Percentiles rank a stretch among this genome's conserved stretches.
phyloP scores from a whole-genome alignment of 2,113 vertebrate genomes.

The Eupsittula cactorum region DNA sequence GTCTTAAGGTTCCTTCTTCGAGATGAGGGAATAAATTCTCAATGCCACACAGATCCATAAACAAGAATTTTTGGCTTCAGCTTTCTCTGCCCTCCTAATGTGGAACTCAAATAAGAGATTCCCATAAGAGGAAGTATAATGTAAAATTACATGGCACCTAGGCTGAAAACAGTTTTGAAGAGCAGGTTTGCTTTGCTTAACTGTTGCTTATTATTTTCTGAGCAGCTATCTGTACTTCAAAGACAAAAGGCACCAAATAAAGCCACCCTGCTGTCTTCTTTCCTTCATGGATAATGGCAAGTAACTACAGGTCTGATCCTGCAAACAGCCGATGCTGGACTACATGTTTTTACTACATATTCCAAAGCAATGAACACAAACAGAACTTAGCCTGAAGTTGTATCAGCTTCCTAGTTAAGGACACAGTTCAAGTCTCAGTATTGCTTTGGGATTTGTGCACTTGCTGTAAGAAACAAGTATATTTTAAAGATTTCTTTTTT shows the following conservation, averaged over 20 bases:
- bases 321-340: neutral
- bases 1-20: neutral
- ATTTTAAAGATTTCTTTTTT: neutral
- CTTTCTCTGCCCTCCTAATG: accelerated
- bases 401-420: neutral
- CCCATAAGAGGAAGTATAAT: neutral
- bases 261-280: neutral
- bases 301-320: neutral
- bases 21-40: neutral
- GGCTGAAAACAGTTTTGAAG: neutral
- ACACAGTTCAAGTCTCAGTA: neutral
- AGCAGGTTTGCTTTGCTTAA: neutral
- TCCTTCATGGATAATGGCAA: neutral
- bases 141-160: neutral
- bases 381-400: neutral
- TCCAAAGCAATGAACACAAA: neutral
- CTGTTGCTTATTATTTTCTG: neutral
- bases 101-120: neutral
- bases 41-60: neutral
- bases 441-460: neutral
- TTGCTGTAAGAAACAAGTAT: neutral
- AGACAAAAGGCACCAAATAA: neutral
- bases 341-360: neutral
- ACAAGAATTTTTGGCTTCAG: neutral
- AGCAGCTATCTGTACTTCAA: neutral